These are phyloP conservation scores for Drosophila orosa DNA, from an alignment of 1,140 invertebrate genomes.

Conservation along the genomic window DNA sequence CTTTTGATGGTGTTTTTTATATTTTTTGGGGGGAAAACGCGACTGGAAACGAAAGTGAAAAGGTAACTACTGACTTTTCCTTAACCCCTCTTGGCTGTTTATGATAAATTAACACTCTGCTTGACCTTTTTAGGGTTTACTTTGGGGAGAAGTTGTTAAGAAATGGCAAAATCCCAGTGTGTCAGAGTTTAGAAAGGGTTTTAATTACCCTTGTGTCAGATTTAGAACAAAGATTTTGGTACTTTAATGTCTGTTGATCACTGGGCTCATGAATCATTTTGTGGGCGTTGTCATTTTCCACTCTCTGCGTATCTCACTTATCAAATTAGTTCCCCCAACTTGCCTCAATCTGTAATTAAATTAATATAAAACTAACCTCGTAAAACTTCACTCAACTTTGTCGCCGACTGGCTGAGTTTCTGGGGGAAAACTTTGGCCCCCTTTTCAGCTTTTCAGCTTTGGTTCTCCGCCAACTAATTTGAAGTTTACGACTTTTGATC, in stretches of 20 bases:
- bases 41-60: slow-evolving; percentile 62
- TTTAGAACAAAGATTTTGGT: slow-evolving; percentile 15
- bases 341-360: slow-evolving; percentile 50
- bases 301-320: slow-evolving; percentile 11
- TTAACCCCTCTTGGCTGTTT: not conserved
- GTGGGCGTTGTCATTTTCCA: slow-evolving; percentile 43
- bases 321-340: slow-evolving; percentile 35
- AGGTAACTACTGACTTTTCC: slow-evolving; percentile 20
- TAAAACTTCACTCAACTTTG: slow-evolving; percentile 54
- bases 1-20: slow-evolving; percentile 51
- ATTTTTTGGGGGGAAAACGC: slow-evolving; percentile 3
- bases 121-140: slow-evolving; percentile 4
- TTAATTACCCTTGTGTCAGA: not conserved
- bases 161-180: not conserved
- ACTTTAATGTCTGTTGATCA: not conserved
- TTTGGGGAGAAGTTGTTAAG: not conserved
- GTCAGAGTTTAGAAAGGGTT: not conserved
- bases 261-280: slow-evolving; percentile 23
- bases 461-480: slow-evolving; percentile 32
- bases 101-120: slow-evolving; percentile 5
- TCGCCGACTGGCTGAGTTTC: slow-evolving; percentile 12
- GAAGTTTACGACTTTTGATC: slow-evolving; percentile 40
- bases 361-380: slow-evolving; percentile 53
- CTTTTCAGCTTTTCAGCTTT: slow-evolving; percentile 3
- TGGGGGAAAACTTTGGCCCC: slow-evolving; percentile 17